Conservation (phyloP, 2,888 invertebrate genomes). For the Patella depressa region DNA sequence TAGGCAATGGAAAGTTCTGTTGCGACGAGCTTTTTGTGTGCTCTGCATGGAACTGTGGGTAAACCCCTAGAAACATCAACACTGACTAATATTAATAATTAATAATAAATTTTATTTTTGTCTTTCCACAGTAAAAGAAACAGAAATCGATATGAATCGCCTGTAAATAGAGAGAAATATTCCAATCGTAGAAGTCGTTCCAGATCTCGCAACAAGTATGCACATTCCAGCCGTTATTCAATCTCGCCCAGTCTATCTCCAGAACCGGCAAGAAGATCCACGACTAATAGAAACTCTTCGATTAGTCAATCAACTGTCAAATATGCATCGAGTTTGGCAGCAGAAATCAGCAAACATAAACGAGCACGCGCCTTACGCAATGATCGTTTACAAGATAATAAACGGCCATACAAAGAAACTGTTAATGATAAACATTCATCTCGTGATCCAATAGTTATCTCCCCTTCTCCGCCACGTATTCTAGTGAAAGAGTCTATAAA, state of each 20-base stretch:
- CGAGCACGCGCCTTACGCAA: slow-evolving; percentile 47
- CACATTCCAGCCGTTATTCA: slow-evolving; percentile 1
- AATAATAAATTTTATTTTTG: not conserved
- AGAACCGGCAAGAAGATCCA: not conserved
- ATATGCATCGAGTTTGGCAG: slow-evolving; percentile 66
- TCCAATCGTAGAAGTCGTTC: not conserved
- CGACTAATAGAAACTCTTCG: slow-evolving; percentile 31
- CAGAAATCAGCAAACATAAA: slow-evolving; percentile 68
- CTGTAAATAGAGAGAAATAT: slow-evolving; percentile 8
- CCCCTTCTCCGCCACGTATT: slow-evolving; percentile 10
- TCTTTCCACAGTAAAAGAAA: not conserved
- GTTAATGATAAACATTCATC: not conserved
- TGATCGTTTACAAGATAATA: slow-evolving; percentile 73
- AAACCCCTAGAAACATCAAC: too few relatives aligned
- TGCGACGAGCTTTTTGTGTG: too few relatives aligned
- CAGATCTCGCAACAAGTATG: not conserved
- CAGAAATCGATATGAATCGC: not conserved
- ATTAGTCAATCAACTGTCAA: slow-evolving; percentile 51
- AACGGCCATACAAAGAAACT: slow-evolving; percentile 67
- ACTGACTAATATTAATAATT: too few relatives aligned
- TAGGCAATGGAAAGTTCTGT: too few relatives aligned
- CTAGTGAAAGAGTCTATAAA: not conserved
- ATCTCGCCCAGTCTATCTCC: not conserved
- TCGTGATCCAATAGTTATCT: slow-evolving; percentile 23
- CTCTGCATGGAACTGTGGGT: too few relatives aligned